These are phyloP conservation scores for Reticulitermes speratus DNA, from an alignment of 1,140 invertebrate species.

Conservation along the genomic window DNA sequence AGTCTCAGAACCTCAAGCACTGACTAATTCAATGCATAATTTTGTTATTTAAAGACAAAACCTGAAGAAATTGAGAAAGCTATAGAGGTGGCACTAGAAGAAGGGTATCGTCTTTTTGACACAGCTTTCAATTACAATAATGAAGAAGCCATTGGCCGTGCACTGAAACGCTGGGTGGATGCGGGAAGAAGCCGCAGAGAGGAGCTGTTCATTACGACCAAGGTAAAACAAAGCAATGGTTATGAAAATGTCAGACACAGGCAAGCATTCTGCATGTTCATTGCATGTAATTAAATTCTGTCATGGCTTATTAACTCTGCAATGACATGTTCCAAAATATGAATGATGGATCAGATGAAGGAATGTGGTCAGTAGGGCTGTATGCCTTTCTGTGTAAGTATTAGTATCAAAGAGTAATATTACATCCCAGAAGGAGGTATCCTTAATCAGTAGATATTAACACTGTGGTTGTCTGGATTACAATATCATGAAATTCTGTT, in stretches of 20 bases:
- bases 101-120: constrained; percentile 77
- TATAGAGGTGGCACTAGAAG: constrained; percentile 61
- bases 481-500: too few species aligned
- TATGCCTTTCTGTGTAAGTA: too few species aligned
- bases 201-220: constrained; percentile 81
- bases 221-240: constrained; percentile 52
- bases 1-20: too few species aligned
- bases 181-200: constrained; percentile 66
- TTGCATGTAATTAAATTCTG: background rate
- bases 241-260: background rate
- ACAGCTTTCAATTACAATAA: constrained; percentile 80
- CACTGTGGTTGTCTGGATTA: too few species aligned
- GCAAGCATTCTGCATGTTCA: background rate
- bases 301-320: background rate
- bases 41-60: constrained; percentile 54
- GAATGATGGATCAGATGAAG: too few species aligned
- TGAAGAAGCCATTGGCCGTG: constrained; percentile 74
- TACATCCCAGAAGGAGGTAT: too few species aligned
- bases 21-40: background rate
- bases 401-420: too few species aligned
- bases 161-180: constrained; percentile 71
- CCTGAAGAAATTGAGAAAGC: constrained; percentile 68
- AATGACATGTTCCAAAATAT: too few species aligned
- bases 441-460: too few species aligned
- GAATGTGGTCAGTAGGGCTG: too few species aligned